Conservation (phyloP, 2,113 vertebrate genomes). For the Pelvicachromis taeniatus region DNA sequence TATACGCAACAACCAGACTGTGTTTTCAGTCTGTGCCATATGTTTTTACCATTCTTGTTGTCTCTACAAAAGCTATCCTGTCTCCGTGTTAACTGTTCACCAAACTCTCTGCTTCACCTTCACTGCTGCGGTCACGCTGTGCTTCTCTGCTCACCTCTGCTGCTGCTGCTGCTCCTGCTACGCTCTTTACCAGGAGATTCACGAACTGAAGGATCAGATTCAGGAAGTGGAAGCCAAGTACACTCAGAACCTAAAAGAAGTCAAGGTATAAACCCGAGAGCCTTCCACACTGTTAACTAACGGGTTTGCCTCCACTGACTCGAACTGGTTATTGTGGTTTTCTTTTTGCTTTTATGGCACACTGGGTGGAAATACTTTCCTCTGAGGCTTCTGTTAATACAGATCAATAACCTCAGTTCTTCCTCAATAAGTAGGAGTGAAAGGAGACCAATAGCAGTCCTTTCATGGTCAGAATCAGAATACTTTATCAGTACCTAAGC, state of each 20-base stretch:
- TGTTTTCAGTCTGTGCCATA: background rate
- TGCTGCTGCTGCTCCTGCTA: background rate
- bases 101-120: conserved; percentile 15
- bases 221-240: conserved; percentile 93
- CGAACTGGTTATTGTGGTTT: background rate
- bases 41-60: background rate
- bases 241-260: conserved; percentile 89
- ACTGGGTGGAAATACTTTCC: background rate
- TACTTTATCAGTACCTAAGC: no score
- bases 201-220: conserved; percentile 97
- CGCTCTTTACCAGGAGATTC: conserved; percentile 84
- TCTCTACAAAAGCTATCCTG: background rate
- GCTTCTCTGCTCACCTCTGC: conserved; percentile 1
- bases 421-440: background rate
- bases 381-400: background rate
- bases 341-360: background rate
- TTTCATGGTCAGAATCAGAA: background rate
- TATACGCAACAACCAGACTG: accelerated
- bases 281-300: background rate
- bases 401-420: background rate
- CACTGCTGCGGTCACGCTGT: background rate
- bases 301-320: background rate
- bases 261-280: conserved; percentile 80
- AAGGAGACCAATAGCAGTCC: background rate
- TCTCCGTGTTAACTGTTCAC: background rate